Evolutionary conservation across 2,113 vertebrate genomes (phyloP).

Genomic region (Cavia porcellus): DNA sequence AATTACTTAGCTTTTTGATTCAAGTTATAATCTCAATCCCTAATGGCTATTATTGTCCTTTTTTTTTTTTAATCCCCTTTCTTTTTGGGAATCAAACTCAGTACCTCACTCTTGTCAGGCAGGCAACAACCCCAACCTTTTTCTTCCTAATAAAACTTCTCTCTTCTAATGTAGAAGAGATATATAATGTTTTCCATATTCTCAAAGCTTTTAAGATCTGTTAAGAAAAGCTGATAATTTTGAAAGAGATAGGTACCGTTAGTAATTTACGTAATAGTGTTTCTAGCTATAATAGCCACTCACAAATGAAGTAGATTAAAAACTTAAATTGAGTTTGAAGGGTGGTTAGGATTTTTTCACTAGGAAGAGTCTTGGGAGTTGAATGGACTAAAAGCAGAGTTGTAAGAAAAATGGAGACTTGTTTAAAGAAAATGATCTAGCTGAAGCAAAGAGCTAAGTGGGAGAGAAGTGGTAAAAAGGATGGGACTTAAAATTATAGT

Average conservation of each 20-base stretch:
- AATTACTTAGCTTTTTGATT: slow-evolving; percentile 19
- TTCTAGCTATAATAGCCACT: slow-evolving; percentile 11
- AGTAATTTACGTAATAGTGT: background rate
- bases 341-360: background rate
- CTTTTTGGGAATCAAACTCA: background rate
- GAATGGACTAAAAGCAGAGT: background rate
- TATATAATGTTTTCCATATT: slow-evolving; percentile 31
- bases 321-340: slow-evolving; percentile 39
- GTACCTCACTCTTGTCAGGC: background rate
- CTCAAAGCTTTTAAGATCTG: slow-evolving; percentile 54
- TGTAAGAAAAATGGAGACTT: slow-evolving; percentile 21
- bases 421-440: background rate
- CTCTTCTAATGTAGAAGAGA: background rate
- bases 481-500: slow-evolving; percentile 12
- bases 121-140: background rate
- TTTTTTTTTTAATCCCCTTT: background rate
- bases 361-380: background rate
- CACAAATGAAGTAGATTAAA: slow-evolving; percentile 62
- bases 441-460: background rate
- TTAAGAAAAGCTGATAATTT: slow-evolving; percentile 46
- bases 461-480: background rate
- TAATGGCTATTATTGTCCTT: background rate
- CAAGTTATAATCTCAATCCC: background rate
- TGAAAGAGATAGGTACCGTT: slow-evolving; percentile 40
- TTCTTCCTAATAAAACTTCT: slow-evolving; percentile 3